Base-by-base conservation (phyloP, 2,888 invertebrate species). In the Drosophila heteroneura region DNA sequence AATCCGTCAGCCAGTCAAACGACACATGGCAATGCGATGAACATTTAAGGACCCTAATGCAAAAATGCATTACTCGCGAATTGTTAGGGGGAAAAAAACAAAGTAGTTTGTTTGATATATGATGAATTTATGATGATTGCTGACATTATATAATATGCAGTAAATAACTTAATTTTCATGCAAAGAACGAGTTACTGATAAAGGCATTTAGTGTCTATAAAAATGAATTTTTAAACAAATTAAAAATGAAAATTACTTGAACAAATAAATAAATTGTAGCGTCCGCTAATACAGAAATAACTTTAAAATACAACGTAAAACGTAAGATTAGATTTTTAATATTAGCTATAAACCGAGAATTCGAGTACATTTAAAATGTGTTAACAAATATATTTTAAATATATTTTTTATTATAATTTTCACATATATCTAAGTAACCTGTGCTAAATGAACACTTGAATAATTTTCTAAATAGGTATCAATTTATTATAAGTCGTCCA, bases 11-110 rank as follows among this genome's bases (percentile, higher is more conserved):
- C n/a, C 60, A 66, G 68, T 64, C 73, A 79, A 74, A 39, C 62
- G 58, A 52, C 74, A 74, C 60, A 79, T 72, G 72, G 66, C 79
- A 70, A 56, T 61, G 61, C 47, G 52, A 66, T 71, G 73, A 74
- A 70, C 66, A 69, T 77, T 77, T 74, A 74, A 71, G 59, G 63
- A 73, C 72, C 71, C 53, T 74, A 80, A 82, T 83, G 70, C 65
- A 65, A 62, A 71, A 71, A 82, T 75, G 75, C 79, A 81, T 83
- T 82, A 76, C 35, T 37, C 53, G 14, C 19, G 52, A 60, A 57
- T 30, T 22, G 22, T 39, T 22, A 22, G 26, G 30, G 28, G 19
- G 5, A n/a, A 33, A 26, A 35, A 47, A 22, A 9, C 30, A 16
- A 56, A 39, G 37, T 70, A 37, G 14, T 35, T 59, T 41, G 26